Base-by-base conservation (phyloP, 2,888 invertebrate species). In the Muschampia plurimacula region DNA sequence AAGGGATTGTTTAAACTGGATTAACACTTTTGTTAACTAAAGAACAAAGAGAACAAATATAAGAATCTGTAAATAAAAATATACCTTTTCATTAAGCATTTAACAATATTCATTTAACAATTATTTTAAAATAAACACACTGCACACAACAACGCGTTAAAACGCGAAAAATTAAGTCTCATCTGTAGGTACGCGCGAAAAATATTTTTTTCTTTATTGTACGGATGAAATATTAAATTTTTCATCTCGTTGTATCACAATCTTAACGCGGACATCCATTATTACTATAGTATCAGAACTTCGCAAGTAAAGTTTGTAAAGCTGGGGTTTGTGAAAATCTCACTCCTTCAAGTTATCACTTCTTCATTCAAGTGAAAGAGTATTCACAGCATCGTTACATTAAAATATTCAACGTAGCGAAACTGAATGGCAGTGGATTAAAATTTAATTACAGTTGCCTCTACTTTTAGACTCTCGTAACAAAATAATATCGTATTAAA, bases 231-330 rank as follows among this genome's bases (percentile, higher is more conserved):
- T 22, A 22, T 22, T 22, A 32, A 32, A 15, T 15, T 52, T 15
- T 13, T 28, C 0, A 0, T 36, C 65, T 12, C 52, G 36, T 13
- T 69, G 62, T 22, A 52, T 8, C 62, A 46, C 39, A 49, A 63
- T 6, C 49, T 39, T 10, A 63, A 39, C 13, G 8, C 8, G 44
- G 9, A 41, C 62, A 41, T n/a, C 39, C 52, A 62, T 62, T 69
- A 62, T 39, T 39, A 63, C 5, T 69, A 62, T 49, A 69, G 62
- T 69, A 69, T 69, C 41, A 69, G 55, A 69, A 69, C 59, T 60
- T 59, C 46, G 46, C 68, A 57, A 52, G 60, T 9, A 2, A 46
- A 68, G 15, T 65, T 65, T n/a, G 36, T 28, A 28, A 32, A n/a
- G 65, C 32, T n/a, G 22, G 22, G 22, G 28, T 65, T 65, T 52